Evolutionary conservation across 2,888 invertebrate genomes (phyloP).

Genomic region (Coecobrya sp.): DNA sequence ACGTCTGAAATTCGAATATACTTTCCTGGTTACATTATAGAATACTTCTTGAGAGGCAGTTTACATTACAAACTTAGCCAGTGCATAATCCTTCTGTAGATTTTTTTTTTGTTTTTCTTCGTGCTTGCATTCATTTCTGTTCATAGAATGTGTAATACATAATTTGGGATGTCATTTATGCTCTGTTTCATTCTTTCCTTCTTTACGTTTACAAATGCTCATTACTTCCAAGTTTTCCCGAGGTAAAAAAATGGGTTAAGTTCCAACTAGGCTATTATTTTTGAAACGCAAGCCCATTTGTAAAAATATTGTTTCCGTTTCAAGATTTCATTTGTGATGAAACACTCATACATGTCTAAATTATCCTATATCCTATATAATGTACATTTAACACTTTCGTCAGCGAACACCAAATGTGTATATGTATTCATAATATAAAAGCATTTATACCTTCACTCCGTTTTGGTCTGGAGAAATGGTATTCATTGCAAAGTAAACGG

Average conservation of each 20-base stretch:
- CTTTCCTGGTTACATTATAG: background rate
- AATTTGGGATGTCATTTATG: conserved; percentile 60
- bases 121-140: background rate
- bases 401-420: background rate
- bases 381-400: too few relatives aligned
- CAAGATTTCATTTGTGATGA: conserved; percentile 25
- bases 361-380: too few relatives aligned
- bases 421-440: background rate
- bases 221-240: conserved; percentile 10
- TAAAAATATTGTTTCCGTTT: conserved; percentile 59
- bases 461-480: background rate
- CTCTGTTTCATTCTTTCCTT: conserved; percentile 54
- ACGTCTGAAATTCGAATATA: background rate
- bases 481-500: conserved; percentile 45
- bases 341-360: background rate
- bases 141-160: conserved; percentile 42
- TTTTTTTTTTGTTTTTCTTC: background rate
- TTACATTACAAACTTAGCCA: background rate
- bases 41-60: background rate
- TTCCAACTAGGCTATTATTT: conserved; percentile 65
- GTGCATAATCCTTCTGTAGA: background rate
- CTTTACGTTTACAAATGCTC: background rate
- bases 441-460: background rate
- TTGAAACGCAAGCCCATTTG: conserved; percentile 66
- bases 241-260: conserved; percentile 16